phyloP scores from a whole-genome alignment of 2,113 vertebrate genomes.

The Pseudopodoces humilis region DNA sequence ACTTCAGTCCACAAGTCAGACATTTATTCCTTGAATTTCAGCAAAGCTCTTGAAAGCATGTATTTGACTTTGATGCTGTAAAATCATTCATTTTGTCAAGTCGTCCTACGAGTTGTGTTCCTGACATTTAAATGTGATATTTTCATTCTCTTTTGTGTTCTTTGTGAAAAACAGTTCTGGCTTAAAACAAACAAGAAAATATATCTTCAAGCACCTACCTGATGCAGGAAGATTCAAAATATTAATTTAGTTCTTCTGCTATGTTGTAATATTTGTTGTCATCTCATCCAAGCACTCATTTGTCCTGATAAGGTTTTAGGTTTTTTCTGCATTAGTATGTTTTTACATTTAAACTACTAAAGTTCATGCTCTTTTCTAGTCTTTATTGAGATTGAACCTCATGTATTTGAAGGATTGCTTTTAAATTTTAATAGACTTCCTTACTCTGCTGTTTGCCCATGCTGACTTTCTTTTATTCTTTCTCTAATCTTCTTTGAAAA shows the following conservation, averaged over 20 bases:
- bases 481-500: not conserved
- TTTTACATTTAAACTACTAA: not conserved
- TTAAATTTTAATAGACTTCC: not conserved
- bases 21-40: not conserved
- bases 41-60: not conserved
- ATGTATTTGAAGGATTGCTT: fast-evolving
- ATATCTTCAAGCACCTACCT: not conserved
- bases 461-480: not conserved
- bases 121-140: not conserved
- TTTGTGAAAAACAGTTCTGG: not conserved
- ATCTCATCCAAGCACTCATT: not conserved
- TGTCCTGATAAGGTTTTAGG: not conserved
- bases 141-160: not conserved
- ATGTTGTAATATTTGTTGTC: not conserved
- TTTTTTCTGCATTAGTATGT: not conserved
- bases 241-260: not conserved
- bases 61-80: not conserved
- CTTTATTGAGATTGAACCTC: not conserved
- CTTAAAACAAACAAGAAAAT: not conserved
- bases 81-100: not conserved
- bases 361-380: not conserved
- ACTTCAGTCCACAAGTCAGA: not conserved
- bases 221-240: not conserved
- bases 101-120: not conserved
- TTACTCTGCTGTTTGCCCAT: not conserved